Evolutionary conservation across 1,140 invertebrate genomes (phyloP), one percentile per base, ranked within the genome.

Genomic region (Macrobrachium nipponense): DNA sequence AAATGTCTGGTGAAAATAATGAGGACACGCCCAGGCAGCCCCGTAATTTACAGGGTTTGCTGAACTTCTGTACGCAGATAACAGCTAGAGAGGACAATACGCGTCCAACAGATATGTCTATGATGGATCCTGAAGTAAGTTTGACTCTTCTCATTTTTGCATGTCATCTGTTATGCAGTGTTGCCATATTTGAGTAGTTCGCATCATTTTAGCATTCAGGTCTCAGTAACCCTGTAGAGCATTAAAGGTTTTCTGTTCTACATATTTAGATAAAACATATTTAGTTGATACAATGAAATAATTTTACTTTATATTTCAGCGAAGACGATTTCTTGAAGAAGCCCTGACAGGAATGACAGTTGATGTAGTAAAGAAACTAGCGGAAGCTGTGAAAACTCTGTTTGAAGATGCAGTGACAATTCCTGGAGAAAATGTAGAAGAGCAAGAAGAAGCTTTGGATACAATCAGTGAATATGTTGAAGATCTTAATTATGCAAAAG

Each of bases 401-500:
- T 91, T 92, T 18, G 90, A 93, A 68, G 88, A 90, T 5, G 91
- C 92, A 59, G 92, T 92, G 58, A 92, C 93, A 3, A 91, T 92
- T 72, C 90, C 94, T 1, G 92, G 92, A 3, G 92, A 93, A 64
- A 91, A 93, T 72, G 89, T 94, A 4, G 91, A 93, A 0, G 92
- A 93, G 43, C 90, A 92, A 23, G 91, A 93, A 60, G 90, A 91
- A 36, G 92, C 94, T 1, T 91, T 96, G 14, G 93, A 94, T 44
- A 92, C 91, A 60, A 92, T 96, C 58, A 90, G 93, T 14, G 94
- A 95, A 82, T 93, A 93, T 90, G 93, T 94, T 78, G 94, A 95
- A 90, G 93, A 93, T 86, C 94, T 95, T 75, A 95, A 96, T 90
- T 91, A 94, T 73, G 95, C 95, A 17, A 95, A 94, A 90, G 95